Evolutionary conservation across 1,140 invertebrate species (phyloP).

Genomic region (Hyposmocoma kahamanoa): DNA sequence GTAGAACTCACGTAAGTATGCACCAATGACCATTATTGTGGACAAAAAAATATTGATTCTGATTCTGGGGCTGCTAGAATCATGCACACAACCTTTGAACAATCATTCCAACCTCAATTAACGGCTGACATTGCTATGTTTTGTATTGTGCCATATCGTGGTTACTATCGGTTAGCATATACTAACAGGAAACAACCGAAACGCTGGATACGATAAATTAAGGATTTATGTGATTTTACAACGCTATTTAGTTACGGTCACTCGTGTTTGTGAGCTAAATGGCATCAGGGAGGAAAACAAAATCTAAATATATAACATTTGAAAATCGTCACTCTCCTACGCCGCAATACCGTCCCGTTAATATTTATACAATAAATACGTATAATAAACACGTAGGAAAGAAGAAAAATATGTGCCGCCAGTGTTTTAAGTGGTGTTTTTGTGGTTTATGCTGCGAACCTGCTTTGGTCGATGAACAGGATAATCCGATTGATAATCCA

Average conservation of each 20-base stretch:
- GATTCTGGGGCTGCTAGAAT: not conserved
- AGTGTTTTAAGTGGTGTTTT: constrained; percentile 32
- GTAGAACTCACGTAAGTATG: not conserved
- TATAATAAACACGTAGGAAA: constrained; percentile 16
- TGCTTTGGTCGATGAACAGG: constrained; percentile 21
- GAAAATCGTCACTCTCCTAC: constrained; percentile 22
- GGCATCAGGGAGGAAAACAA: constrained; percentile 15
- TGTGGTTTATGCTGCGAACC: constrained; percentile 30
- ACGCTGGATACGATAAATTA: constrained; percentile 49
- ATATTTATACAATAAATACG: constrained; percentile 38
- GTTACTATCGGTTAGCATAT: constrained; percentile 29
- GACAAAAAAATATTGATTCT: not conserved
- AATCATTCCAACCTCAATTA: not conserved
- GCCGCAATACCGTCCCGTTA: constrained; percentile 33
- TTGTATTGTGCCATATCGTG: constrained; percentile 17
- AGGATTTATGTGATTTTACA: constrained; percentile 38
- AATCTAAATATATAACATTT: constrained; percentile 28
- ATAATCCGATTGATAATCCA: constrained; percentile 33
- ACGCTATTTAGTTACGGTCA: constrained; percentile 17
- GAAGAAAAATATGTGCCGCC: constrained; percentile 21
- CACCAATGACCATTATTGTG: no score
- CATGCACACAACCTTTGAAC: not conserved
- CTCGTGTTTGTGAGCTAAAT: constrained; percentile 35
- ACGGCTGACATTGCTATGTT: constrained; percentile 2
- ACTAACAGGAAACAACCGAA: constrained; percentile 53